Conservation (phyloP, 1,140 invertebrate species). For the Leptinotarsa undecemlineata region DNA sequence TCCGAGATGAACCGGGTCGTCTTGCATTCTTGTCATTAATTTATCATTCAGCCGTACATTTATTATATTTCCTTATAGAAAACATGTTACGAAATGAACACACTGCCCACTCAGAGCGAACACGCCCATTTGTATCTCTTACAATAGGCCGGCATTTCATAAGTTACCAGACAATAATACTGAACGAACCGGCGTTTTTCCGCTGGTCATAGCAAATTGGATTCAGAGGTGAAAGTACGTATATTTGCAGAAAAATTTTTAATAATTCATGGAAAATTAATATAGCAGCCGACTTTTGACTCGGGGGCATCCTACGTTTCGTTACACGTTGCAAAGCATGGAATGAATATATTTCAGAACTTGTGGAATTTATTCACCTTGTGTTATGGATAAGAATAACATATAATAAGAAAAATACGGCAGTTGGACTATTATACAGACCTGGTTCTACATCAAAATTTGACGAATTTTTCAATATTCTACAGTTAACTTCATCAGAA, state of each 20-base stretch:
- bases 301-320: neutral
- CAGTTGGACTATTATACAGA: no score
- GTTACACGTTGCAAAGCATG: neutral
- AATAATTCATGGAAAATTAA: neutral
- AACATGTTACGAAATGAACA: constrained; percentile 1
- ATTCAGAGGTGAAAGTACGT: neutral
- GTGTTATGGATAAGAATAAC: neutral
- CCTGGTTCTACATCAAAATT: no score
- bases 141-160: constrained; percentile 8
- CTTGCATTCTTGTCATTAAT: constrained; percentile 2
- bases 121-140: constrained; percentile 13
- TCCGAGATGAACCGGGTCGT: neutral
- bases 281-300: neutral
- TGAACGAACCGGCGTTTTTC: neutral
- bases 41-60: neutral
- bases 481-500: no score
- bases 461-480: no score
- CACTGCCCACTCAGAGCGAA: neutral
- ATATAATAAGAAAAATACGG: neutral
- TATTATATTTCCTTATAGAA: constrained; percentile 4
- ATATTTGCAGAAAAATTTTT: neutral
- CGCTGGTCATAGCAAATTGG: neutral
- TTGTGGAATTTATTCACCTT: neutral
- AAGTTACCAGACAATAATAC: constrained; percentile 6
- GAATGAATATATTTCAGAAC: neutral